phyloP scores from a whole-genome alignment of 2,888 invertebrate species.

The Entomobrya proxima region DNA sequence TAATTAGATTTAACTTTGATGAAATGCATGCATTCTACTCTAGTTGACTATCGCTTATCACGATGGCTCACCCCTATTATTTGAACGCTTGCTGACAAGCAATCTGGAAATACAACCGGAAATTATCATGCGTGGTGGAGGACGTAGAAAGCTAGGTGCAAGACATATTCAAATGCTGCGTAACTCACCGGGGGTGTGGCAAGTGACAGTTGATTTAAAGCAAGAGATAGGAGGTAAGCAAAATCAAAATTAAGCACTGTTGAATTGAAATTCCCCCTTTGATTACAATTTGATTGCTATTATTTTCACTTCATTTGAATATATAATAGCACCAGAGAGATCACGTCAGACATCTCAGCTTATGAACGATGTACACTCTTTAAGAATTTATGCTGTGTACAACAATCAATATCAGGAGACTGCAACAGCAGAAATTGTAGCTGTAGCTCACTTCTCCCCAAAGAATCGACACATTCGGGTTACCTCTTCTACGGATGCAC shows the following conservation, averaged over 20 bases:
- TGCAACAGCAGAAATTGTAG: slow-evolving; percentile 83
- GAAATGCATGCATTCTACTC: slow-evolving; percentile 76
- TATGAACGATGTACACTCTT: slow-evolving; percentile 83
- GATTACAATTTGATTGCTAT: neutral
- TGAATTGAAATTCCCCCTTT: neutral
- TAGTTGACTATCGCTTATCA: slow-evolving; percentile 92
- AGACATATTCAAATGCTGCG: slow-evolving; percentile 82
- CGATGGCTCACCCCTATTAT: slow-evolving; percentile 89
- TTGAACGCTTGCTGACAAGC: slow-evolving; percentile 82
- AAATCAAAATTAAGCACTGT: neutral
- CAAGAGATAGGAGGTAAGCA: slow-evolving; percentile 69
- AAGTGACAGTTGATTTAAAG: slow-evolving; percentile 84
- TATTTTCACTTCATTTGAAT: slow-evolving; percentile 28
- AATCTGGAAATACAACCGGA: slow-evolving; percentile 83
- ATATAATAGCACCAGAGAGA: slow-evolving; percentile 76
- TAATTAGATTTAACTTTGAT: slow-evolving; percentile 61
- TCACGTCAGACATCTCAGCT: slow-evolving; percentile 81
- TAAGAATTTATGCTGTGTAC: slow-evolving; percentile 84
- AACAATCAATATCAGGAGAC: slow-evolving; percentile 79
- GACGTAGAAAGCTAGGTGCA: slow-evolving; percentile 82
- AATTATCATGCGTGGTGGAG: slow-evolving; percentile 82
- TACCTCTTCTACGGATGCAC: slow-evolving; percentile 88
- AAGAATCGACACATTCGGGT: slow-evolving; percentile 90
- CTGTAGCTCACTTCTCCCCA: slow-evolving; percentile 89
- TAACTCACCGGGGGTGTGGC: slow-evolving; percentile 85